Evolutionary conservation across 2,888 invertebrate genomes (phyloP).

Genomic region (Gonocerus acuteangulatus): DNA sequence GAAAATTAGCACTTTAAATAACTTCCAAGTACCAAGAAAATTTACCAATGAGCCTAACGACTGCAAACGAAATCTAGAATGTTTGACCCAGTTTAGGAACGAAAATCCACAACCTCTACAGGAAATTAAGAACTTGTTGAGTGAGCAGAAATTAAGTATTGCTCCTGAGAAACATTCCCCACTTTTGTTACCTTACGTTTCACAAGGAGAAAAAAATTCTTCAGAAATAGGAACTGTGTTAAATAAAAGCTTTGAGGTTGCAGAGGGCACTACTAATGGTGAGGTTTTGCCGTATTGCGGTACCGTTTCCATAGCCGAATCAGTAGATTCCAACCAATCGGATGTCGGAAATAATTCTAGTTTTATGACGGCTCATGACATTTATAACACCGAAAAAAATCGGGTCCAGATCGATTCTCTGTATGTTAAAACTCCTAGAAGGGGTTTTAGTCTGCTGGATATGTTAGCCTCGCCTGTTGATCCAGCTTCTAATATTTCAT

Average conservation of each 20-base stretch:
- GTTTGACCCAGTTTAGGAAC: background rate
- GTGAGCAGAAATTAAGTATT: background rate
- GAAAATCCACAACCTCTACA: background rate
- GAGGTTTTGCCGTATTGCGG: background rate
- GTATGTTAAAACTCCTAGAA: constrained; percentile 31
- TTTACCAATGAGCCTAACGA: background rate
- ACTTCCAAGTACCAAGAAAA: background rate
- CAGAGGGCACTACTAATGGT: background rate
- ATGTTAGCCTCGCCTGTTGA: constrained; percentile 28
- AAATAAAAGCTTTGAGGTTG: constrained; percentile 14
- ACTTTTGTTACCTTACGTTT: background rate
- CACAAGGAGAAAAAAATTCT: background rate
- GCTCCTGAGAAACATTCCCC: background rate
- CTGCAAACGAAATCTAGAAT: too few species aligned
- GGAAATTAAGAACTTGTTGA: constrained; percentile 13
- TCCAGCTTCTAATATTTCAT: constrained; percentile 14
- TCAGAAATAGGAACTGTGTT: background rate
- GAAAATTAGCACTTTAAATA: background rate
- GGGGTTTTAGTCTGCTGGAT: constrained; percentile 20
- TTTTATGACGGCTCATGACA: constrained; percentile 30
- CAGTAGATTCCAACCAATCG: constrained; percentile 19
- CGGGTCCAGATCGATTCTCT: constrained; percentile 19
- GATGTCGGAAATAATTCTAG: constrained; percentile 27
- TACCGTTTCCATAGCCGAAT: background rate
- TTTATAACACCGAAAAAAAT: constrained; percentile 24